Conservation (phyloP, 2,113 vertebrate genomes). For the Ictalurus furcatus region DNA sequence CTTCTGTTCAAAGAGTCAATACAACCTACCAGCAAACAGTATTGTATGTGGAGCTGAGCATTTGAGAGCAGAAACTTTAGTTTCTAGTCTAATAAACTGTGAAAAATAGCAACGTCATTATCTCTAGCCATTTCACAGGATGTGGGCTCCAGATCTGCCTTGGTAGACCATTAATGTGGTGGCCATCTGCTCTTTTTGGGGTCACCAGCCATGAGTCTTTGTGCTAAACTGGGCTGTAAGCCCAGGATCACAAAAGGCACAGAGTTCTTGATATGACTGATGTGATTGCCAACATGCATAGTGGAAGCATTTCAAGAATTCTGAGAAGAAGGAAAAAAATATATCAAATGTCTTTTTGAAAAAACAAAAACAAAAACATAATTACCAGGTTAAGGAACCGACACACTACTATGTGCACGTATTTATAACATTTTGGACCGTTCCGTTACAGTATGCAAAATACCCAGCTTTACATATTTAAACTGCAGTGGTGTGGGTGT, state of each 20-base stretch:
- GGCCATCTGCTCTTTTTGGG: constrained; percentile 17
- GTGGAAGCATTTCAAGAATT: not conserved
- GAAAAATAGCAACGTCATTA: not conserved
- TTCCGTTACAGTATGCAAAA: too few relatives aligned
- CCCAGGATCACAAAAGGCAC: constrained; percentile 22
- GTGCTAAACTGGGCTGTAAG: constrained; percentile 25
- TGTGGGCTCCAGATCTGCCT: not conserved
- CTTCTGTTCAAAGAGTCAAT: not conserved
- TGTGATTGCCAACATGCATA: not conserved
- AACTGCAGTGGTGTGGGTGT: too few relatives aligned
- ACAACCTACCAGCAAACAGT: not conserved
- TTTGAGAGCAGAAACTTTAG: not conserved
- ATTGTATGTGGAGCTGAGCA: not conserved
- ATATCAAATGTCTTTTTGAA: not conserved
- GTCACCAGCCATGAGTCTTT: not conserved
- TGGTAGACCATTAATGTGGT: constrained; percentile 1
- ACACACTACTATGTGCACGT: not conserved
- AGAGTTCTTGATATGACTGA: constrained; percentile 12
- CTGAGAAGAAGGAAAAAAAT: too few relatives aligned
- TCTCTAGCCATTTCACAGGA: not conserved
- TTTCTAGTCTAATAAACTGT: not conserved
- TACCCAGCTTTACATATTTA: too few relatives aligned
- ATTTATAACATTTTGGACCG: too few relatives aligned
- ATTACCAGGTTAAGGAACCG: too few relatives aligned
- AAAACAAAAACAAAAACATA: not conserved